Evolutionary conservation across 2,888 invertebrate genomes (phyloP), one percentile per base, ranked within the genome.

Genomic region (Carpatolechia fugitivella): DNA sequence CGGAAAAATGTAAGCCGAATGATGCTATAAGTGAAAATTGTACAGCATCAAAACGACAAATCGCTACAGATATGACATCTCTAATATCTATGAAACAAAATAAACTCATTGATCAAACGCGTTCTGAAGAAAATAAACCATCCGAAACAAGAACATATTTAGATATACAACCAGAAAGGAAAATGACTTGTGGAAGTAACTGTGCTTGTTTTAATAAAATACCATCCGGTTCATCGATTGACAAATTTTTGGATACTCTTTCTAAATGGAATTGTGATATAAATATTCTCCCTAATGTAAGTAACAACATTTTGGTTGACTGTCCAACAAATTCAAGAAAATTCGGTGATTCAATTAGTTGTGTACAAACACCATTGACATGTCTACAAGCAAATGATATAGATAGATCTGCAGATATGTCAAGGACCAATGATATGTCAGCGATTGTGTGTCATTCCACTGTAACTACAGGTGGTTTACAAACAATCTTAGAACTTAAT

Each of bases 141-240:
- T 14, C 7, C 40, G 14, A 36, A 0, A 13, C 6, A 1, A 4
- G 14, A 7, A 13, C 36, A 20, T 10, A 11, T 10, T 20, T 40
- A 38, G 8, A 29, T 38, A 16, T 16, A 14, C 16, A 31, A 18
- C 14, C 16, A 36, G 13, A 13, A 24, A 29, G 10, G 16, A 55
- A 67, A n/a, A 31, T 54, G 18, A 30, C 47, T 13, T 85, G 82
- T 60, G 61, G 60, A 36, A 77, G 65, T 48, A 63, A 76, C 31
- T 77, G 78, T 61, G 64, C 62, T 56, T 88, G 89, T 72, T 84
- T 88, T 59, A 72, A 81, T 64, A 85, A 80, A 70, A 56, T 69
- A 4, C 88, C 88, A 33, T 89, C 89, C 46, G 81, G 72, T 55
- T 76, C 77, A 36, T 89, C 89, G 3, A 74, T 89, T 57, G 79